Percentiles rank a stretch among this genome's conserved stretches.
Evolutionary conservation across 2,113 vertebrate species (phyloP).

Genomic region (Bubo blakistoni): DNA sequence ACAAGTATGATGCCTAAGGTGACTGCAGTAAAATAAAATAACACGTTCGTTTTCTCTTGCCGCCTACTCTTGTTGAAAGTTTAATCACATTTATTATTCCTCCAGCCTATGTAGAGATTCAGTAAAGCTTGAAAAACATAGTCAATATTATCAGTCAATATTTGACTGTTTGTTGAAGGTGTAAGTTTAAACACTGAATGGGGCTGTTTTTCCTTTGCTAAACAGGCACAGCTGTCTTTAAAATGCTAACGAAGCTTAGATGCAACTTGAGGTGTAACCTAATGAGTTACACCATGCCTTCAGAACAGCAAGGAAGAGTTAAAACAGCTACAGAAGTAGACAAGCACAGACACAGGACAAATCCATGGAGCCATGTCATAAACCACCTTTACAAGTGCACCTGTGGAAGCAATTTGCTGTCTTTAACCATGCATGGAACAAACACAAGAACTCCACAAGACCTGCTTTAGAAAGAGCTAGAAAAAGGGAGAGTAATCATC

Average conservation of each 20-base stretch:
- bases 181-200: not conserved
- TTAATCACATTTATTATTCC: conserved; percentile 3
- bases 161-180: not conserved
- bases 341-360: not conserved
- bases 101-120: not conserved
- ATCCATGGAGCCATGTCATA: not conserved
- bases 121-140: not conserved
- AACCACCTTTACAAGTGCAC: not conserved
- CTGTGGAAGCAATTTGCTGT: conserved; percentile 39
- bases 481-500: not conserved
- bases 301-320: not conserved
- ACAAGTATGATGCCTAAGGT: not conserved
- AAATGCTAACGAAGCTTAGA: not conserved
- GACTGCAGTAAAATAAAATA: not conserved
- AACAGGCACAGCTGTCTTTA: not conserved
- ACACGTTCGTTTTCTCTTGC: not conserved
- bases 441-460: not conserved
- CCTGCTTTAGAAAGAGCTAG: not conserved
- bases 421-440: not conserved
- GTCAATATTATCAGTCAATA: not conserved
- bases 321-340: not conserved
- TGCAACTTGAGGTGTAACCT: not conserved
- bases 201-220: not conserved
- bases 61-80: not conserved
- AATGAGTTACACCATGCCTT: not conserved